Base-by-base conservation (phyloP, 2,888 invertebrate genomes). In the Microplitis manilae region DNA sequence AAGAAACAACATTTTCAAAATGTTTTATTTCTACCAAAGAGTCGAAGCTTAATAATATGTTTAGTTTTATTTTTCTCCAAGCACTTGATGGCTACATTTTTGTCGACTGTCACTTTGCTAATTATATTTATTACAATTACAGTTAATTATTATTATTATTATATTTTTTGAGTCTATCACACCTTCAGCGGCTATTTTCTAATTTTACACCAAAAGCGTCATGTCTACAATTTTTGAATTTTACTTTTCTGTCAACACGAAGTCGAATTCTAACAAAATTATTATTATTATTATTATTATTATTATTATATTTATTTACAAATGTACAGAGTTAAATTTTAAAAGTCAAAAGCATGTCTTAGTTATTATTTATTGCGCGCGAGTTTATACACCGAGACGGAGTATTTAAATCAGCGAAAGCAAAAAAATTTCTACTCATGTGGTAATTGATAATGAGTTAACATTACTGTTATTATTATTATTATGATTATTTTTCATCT, bases 1-100 rank as follows among this genome's bases (percentile, higher is more conserved):
- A 86, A 86, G 86, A 87, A 88, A 88, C 79, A 83, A 82, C 67
- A 20, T 77, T 50, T 67, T 75, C 68, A 68, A n/a, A 77, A 69
- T 50, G 64, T 59, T 39, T 69, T 38, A 40, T 50, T 50, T 50
- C 65, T 73, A 75, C 50, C 75, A 68, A 75, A 79, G 75, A 71
- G 76, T 74, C 71, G 69, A 82, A 77, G 75, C 68, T 77, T 76
- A 74, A 71, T 77, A 77, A 73, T 71, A 8, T 69, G 64, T 71
- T 75, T 69, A 59, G 50, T 65, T 50, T 50, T 69, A 69, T 75
- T 61, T 77, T 75, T 65, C 78, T 72, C 77, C 70, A 82, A 82
- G 81, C 83, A 80, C 83, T 77, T 76, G 82, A 82, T 81, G 79
- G 79, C 79, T 83, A 81, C 74, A 75, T 72, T 79, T 76, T 67